A percentile compares a stretch with the other conserved stretches of the same genome.
Evolutionary conservation across 2,113 vertebrate species (phyloP).

Genomic region (Desmodus rotundus): DNA sequence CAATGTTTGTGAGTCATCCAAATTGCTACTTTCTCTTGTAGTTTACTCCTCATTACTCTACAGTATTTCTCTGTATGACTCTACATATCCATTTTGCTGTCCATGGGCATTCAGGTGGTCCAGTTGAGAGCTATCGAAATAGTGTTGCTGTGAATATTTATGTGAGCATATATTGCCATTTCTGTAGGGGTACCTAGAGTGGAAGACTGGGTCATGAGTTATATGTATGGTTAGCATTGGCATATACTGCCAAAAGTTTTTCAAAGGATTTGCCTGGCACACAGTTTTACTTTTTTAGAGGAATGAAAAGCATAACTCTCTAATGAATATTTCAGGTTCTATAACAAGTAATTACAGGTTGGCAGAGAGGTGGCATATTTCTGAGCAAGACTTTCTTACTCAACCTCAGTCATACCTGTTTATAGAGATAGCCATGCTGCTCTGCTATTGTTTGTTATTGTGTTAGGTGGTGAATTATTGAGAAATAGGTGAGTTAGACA

Average conservation of each 20-base stretch:
- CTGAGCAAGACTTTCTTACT: background rate
- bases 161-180: background rate
- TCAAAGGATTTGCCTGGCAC: background rate
- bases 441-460: background rate
- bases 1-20: background rate
- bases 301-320: background rate
- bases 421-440: background rate
- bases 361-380: background rate
- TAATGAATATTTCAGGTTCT: background rate
- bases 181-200: background rate
- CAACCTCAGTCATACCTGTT: background rate
- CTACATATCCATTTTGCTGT: background rate
- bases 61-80: background rate
- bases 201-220: background rate
- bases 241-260: background rate
- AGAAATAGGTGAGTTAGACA: background rate
- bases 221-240: background rate
- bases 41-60: background rate
- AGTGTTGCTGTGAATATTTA: background rate
- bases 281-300: background rate
- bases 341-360: background rate
- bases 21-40: background rate
- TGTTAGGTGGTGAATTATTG: background rate
- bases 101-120: background rate
- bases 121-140: background rate